Conservation (phyloP, 2,113 vertebrate species). For the Puma concolor region DNA sequence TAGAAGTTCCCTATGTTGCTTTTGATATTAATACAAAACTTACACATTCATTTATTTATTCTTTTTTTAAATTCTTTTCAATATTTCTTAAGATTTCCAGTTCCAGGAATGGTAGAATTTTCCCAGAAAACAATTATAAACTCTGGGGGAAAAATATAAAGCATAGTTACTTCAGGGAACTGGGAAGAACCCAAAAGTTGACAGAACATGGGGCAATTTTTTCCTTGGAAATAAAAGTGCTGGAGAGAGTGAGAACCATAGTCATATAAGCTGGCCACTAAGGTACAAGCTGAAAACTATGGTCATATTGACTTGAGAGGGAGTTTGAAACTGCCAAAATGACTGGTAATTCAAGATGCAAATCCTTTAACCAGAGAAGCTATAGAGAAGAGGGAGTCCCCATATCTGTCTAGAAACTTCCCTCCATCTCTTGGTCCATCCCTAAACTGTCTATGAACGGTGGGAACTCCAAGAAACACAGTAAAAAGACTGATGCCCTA, state of each 20-base stretch:
- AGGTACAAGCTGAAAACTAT: background rate
- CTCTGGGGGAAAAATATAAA: background rate
- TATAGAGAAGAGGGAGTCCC: background rate
- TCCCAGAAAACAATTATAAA: background rate
- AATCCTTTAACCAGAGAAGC: background rate
- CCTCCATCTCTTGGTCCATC: background rate
- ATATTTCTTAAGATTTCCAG: background rate
- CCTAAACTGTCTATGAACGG: background rate
- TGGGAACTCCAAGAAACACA: background rate
- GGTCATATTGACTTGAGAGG: background rate
- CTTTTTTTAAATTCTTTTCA: conserved; percentile 20
- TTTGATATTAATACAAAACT: background rate
- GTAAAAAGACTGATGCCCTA: background rate
- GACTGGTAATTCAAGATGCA: background rate
- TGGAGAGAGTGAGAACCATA: background rate
- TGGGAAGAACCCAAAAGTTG: background rate
- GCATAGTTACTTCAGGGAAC: background rate
- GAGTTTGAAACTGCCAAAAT: background rate
- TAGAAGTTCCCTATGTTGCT: background rate
- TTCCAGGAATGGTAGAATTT: background rate
- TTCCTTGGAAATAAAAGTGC: background rate
- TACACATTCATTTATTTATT: background rate
- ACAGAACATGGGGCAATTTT: background rate
- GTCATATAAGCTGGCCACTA: background rate
- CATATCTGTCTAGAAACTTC: background rate